phyloP scores from a whole-genome alignment of 2,888 invertebrate species.

The Eurytoma adleriae region DNA sequence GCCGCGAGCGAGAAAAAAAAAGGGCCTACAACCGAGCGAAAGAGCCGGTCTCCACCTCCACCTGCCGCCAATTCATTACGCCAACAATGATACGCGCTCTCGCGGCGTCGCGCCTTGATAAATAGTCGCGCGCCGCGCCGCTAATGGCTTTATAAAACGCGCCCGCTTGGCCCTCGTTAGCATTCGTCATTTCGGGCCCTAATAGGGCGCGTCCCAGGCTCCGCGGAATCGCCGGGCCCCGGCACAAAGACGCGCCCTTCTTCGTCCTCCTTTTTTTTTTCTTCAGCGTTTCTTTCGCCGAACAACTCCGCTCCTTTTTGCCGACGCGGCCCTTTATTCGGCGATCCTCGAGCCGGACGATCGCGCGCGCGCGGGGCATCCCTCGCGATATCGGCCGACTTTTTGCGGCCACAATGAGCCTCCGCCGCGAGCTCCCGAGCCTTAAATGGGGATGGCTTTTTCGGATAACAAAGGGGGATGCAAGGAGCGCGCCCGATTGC shows the following conservation, averaged over 20 bases:
- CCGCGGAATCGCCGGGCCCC: not conserved
- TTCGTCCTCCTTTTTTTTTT: not conserved
- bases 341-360: conserved; percentile 31
- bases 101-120: conserved; percentile 64
- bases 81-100: conserved; percentile 53
- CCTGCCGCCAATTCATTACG: conserved; percentile 59
- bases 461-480: conserved; percentile 21
- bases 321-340: conserved; percentile 16
- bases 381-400: too few relatives aligned
- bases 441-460: conserved; percentile 41
- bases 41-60: conserved; percentile 1
- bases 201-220: conserved; percentile 33
- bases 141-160: conserved; percentile 71
- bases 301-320: not conserved
- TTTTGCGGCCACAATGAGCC: not conserved
- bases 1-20: not conserved
- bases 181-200: conserved; percentile 64
- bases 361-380: too few relatives aligned
- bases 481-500: not conserved
- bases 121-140: conserved; percentile 67
- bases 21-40: not conserved
- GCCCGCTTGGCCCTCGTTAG: conserved; percentile 64
- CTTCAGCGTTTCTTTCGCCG: not conserved
- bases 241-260: not conserved
- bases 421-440: not conserved